Percentiles rank a stretch among this genome's conserved stretches.
These are phyloP conservation scores for Tetrapedia diversipes DNA, from an alignment of 2,888 invertebrate species.

Conservation along the genomic window DNA sequence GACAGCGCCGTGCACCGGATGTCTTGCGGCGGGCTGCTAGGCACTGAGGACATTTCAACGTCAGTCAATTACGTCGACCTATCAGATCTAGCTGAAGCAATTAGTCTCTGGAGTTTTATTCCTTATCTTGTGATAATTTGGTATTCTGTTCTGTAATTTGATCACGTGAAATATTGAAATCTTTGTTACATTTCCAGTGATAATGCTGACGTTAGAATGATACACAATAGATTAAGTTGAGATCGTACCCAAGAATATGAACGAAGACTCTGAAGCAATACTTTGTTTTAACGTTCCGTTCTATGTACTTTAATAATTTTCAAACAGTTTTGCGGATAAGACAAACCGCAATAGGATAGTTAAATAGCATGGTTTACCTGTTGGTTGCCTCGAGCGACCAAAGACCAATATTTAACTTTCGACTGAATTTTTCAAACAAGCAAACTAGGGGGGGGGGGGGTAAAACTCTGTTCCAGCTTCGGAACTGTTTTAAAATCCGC, in stretches of 20 bases:
- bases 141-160: too few species aligned
- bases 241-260: too few species aligned
- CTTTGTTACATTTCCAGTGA: too few species aligned
- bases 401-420: slow-evolving; percentile 12
- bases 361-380: not conserved
- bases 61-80: slow-evolving; percentile 35
- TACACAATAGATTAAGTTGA: too few species aligned
- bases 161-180: too few species aligned
- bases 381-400: not conserved
- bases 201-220: too few species aligned
- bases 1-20: slow-evolving; percentile 92
- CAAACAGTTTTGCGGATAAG: not conserved
- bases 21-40: slow-evolving; percentile 92
- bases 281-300: not conserved
- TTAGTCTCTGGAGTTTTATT: too few species aligned
- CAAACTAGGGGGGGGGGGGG: not conserved
- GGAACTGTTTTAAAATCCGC: slow-evolving; percentile 19
- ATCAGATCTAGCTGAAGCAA: not conserved
- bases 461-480: not conserved
- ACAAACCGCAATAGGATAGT: not conserved
- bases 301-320: not conserved
- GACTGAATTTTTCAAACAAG: slow-evolving; percentile 8
- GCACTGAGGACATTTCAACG: slow-evolving; percentile 85
- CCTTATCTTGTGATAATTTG: too few species aligned
- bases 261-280: not conserved